A percentile compares a stretch with the other conserved stretches of the same genome.
Evolutionary conservation across 2,888 invertebrate species (phyloP).

Genomic region (Melieria omissa): DNA sequence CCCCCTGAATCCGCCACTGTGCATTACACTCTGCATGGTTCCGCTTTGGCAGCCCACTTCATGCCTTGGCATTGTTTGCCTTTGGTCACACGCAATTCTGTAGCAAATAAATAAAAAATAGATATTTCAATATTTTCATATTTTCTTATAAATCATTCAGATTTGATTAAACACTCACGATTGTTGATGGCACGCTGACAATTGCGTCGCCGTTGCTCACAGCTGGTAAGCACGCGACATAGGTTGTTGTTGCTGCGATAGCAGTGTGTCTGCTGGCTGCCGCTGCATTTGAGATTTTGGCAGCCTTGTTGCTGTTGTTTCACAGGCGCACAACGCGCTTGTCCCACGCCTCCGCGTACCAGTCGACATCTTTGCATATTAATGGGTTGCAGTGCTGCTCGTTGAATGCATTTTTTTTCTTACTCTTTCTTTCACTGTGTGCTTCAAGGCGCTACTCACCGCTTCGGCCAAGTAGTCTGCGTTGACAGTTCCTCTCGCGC

Average conservation of each 20-base stretch:
- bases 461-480: background rate
- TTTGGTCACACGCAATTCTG: background rate
- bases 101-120: conserved; percentile 7
- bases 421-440: too few relatives aligned
- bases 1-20: too few relatives aligned
- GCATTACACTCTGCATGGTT: too few relatives aligned
- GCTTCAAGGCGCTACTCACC: too few relatives aligned
- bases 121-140: background rate
- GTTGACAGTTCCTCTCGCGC: conserved; percentile 51
- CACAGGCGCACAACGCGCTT: conserved; percentile 34
- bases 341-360: conserved; percentile 24
- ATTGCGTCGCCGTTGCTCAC: conserved; percentile 50
- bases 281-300: conserved; percentile 27
- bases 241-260: conserved; percentile 45
- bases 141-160: background rate
- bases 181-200: conserved; percentile 41
- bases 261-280: conserved; percentile 43
- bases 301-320: conserved; percentile 28
- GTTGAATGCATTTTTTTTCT: too few relatives aligned
- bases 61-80: too few relatives aligned
- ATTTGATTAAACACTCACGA: background rate
- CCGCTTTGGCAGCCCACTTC: too few relatives aligned
- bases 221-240: conserved; percentile 48
- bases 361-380: conserved; percentile 25
- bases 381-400: conserved; percentile 9